These are phyloP conservation scores for Galeopsomyia nigrocyanea DNA, from an alignment of 2,888 invertebrate species.

Conservation along the genomic window DNA sequence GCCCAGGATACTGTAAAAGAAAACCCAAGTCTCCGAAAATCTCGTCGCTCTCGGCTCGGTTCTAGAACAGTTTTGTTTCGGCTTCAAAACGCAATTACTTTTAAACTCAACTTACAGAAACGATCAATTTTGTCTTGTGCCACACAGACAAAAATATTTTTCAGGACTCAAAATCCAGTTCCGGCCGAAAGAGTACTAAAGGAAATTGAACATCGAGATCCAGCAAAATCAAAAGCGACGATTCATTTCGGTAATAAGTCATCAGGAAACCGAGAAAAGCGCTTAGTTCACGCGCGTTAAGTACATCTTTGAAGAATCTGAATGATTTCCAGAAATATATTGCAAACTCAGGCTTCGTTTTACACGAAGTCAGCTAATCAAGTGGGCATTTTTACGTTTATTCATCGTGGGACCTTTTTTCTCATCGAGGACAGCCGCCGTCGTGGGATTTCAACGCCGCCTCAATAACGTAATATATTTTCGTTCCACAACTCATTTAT, in stretches of 20 bases:
- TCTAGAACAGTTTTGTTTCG: conserved; percentile 16
- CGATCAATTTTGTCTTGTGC: conserved; percentile 7
- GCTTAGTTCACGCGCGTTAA: conserved; percentile 2
- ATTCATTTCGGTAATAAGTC: conserved; percentile 31
- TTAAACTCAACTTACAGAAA: neutral
- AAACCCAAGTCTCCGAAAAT: conserved; percentile 35
- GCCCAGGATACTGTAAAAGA: conserved; percentile 6
- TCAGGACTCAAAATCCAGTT: conserved; percentile 31
- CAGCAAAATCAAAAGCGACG: conserved; percentile 40
- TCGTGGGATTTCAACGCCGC: conserved; percentile 54
- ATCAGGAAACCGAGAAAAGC: conserved; percentile 19
- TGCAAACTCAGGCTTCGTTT: conserved; percentile 30
- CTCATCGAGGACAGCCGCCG: conserved; percentile 52
- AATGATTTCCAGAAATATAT: conserved; percentile 21
- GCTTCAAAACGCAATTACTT: neutral
- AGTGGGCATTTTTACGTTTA: conserved; percentile 54
- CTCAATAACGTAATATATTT: conserved; percentile 48
- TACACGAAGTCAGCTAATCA: conserved; percentile 46
- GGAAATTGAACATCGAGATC: conserved; percentile 35
- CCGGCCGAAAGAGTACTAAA: conserved; percentile 21
- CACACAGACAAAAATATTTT: conserved; percentile 25
- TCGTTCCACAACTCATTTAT: conserved; percentile 41
- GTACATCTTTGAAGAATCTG: conserved; percentile 1
- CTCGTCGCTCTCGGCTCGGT: conserved; percentile 43
- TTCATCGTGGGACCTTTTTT: conserved; percentile 53